Base-by-base conservation (phyloP, 2,888 invertebrate species). In the Tetanocera ferruginea region DNA sequence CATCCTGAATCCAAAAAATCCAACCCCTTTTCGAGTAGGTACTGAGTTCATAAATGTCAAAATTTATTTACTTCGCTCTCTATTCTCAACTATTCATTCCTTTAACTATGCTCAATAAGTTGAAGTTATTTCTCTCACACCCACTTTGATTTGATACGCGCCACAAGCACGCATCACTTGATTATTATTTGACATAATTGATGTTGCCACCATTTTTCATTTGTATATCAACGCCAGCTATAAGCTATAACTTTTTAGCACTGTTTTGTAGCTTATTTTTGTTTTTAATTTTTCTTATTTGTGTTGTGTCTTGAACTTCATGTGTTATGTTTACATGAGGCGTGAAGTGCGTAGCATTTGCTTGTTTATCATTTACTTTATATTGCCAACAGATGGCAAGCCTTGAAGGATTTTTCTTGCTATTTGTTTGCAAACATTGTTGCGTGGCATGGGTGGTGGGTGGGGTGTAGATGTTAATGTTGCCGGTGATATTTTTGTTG, bases 271-370 rank as follows among this genome's bases (percentile, higher is more conserved):
- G 19, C 28, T 25, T 17, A 60, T 60, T 60, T 60, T 28, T 60
- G 17, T 34, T 34, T 28, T 62, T 25, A 25, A 0, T 14, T 25
- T 28, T 14, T 25, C 34, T 64, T 37, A 31, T 64, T 55, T 2
- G 3, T 23, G 11, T 5, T 52, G 49, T 70, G 25, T 70, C 70
- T 70, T 62, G 64, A 74, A 74, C 64, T 64, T 74, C 74, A 74
- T 17, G 14, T 17, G 49, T 28, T 23, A 51, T 73, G 73, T 57
- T 55, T 57, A 72, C 34, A 55, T 19, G 17, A 71, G 6, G 55
- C 19, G 52, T 51, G n/a, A 69, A 25, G 19, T 37, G 25, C n/a
- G 34, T 23, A 19, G 69, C 6, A 37, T 51, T 37, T 19, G 17
- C 34, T 37, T 51, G 69, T 28, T 62, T 62, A 28, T 55, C 19